Percentiles rank a stretch among this genome's conserved stretches.
Conservation (phyloP, 1,140 invertebrate species). For the Stegodyphus mimosarum region DNA sequence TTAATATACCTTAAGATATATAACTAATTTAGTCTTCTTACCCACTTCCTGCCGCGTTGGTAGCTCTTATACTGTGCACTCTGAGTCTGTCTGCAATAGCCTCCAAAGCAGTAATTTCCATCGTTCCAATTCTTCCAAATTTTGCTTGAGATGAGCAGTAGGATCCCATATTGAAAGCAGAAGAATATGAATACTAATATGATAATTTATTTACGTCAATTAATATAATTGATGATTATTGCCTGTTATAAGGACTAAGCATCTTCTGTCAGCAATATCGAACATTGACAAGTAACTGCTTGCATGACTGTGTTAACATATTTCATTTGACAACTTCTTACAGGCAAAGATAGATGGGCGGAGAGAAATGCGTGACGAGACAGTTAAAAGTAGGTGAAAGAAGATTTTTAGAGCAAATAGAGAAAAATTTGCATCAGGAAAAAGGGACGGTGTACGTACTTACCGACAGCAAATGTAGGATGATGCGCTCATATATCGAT, state of each 20-base stretch:
- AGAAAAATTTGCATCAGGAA: not conserved
- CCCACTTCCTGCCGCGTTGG: slow-evolving; percentile 47
- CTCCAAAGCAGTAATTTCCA: slow-evolving; percentile 7
- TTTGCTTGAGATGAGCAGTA: slow-evolving; percentile 66
- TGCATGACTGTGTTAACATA: not conserved
- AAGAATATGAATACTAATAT: no score
- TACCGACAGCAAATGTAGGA: not conserved
- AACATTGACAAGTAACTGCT: not conserved
- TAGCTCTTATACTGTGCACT: slow-evolving; percentile 46
- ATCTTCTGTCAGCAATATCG: no score
- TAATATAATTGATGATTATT: no score
- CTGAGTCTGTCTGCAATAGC: slow-evolving; percentile 34
- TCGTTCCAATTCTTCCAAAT: not conserved
- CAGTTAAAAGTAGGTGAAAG: slow-evolving; percentile 25
- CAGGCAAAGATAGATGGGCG: no score
- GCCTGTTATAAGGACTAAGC: no score
- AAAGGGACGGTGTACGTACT: not conserved
- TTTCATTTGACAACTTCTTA: not conserved
- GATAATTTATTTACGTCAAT: no score
- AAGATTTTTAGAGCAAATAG: not conserved
- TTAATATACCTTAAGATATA: no score
- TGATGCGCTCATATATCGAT: no score
- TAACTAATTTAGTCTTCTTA: slow-evolving; percentile 6
- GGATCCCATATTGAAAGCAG: slow-evolving; percentile 18
- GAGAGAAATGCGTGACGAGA: not conserved